Conservation (phyloP, 2,888 invertebrate genomes). For the Microplitis manilae region DNA sequence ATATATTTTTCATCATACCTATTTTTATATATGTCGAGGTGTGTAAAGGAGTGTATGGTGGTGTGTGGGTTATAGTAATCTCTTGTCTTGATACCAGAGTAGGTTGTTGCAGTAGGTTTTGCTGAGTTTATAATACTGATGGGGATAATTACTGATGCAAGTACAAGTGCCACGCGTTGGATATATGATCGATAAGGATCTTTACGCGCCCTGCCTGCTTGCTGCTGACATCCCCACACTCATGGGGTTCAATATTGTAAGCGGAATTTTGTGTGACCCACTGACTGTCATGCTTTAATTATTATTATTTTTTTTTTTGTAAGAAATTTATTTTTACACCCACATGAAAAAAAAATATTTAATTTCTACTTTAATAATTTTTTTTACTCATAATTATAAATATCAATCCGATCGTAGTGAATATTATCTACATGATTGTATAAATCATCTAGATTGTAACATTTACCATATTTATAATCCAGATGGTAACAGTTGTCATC, state of each 20-base stretch:
- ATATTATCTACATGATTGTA: too few species aligned
- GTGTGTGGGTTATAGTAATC: background rate
- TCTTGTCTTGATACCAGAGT: background rate
- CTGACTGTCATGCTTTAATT: constrained; percentile 21
- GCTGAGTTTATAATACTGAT: background rate
- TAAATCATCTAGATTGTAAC: too few species aligned
- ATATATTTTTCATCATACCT: constrained; percentile 2
- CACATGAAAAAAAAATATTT: too few species aligned
- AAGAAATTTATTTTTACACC: background rate
- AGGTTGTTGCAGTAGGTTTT: background rate
- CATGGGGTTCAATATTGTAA: background rate
- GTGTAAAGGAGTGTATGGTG: background rate
- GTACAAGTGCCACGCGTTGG: constrained; percentile 34
- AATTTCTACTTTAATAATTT: too few species aligned
- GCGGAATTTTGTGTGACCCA: constrained; percentile 34
- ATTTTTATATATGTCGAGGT: background rate
- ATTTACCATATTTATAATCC: too few species aligned
- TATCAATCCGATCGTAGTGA: too few species aligned
- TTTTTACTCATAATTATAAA: too few species aligned
- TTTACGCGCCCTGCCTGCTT: constrained; percentile 27
- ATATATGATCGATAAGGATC: constrained; percentile 29
- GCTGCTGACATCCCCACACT: constrained; percentile 29
- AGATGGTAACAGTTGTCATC: too few species aligned
- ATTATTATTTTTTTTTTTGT: background rate
- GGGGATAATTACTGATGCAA: constrained; percentile 35